These are phyloP conservation scores for Sardinella longiceps DNA, from an alignment of 2,797 vertebrate species.

Conservation along the genomic window DNA sequence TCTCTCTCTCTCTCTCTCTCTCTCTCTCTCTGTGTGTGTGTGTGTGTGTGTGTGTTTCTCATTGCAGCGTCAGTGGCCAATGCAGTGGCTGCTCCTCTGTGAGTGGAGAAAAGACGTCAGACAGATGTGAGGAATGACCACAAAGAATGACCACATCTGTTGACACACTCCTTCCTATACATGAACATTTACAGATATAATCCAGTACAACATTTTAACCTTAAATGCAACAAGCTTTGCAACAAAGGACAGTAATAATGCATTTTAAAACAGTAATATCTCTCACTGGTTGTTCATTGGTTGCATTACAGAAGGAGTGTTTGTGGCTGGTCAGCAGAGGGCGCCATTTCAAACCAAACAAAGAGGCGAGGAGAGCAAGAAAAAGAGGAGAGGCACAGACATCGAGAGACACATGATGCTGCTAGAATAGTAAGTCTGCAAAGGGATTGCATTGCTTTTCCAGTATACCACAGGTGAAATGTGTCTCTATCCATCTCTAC, in stretches of 20 bases:
- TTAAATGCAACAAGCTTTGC: background rate
- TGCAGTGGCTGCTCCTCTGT: background rate
- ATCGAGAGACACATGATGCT: background rate
- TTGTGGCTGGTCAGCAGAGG: background rate
- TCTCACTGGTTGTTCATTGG: background rate
- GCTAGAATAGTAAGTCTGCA: slow-evolving; percentile 6
- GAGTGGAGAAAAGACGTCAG: background rate
- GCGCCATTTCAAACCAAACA: slow-evolving; percentile 43
- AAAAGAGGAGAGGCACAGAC: slow-evolving; percentile 11
- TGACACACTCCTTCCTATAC: background rate
- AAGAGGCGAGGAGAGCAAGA: slow-evolving; percentile 56
- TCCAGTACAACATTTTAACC: background rate
- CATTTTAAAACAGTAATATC: background rate
- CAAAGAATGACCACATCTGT: background rate
- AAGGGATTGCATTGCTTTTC: background rate
- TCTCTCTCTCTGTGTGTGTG: too few species aligned
- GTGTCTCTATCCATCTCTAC: background rate
- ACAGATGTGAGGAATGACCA: slow-evolving; percentile 8
- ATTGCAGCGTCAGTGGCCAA: background rate
- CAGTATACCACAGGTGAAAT: background rate
- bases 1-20: too few species aligned
- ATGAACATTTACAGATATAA: too few species aligned
- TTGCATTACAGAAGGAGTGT: background rate
- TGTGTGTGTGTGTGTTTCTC: background rate
- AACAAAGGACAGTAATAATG: background rate